A percentile compares a stretch with the other conserved stretches of the same genome.
phyloP scores from a whole-genome alignment of 2,113 vertebrate genomes.

The Phylloscopus trochiloides region DNA sequence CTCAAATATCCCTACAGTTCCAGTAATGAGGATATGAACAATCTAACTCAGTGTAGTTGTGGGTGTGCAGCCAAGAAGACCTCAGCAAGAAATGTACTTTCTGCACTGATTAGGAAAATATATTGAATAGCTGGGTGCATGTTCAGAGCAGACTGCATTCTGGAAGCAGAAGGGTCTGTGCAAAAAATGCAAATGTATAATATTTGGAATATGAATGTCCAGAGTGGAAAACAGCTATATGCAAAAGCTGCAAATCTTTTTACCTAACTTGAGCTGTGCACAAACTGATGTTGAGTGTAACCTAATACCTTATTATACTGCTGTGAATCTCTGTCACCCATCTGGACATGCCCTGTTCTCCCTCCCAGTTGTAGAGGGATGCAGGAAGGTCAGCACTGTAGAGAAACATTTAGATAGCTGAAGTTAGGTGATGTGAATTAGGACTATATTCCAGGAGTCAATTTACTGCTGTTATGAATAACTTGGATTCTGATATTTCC shows the following conservation, averaged over 20 bases:
- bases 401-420: neutral
- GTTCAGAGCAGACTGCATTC: neutral
- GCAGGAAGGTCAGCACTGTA: neutral
- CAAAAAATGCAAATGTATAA: neutral
- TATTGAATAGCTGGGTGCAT: rapidly evolving
- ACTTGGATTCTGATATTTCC: neutral
- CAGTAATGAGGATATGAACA: neutral
- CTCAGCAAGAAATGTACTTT: neutral
- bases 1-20: neutral
- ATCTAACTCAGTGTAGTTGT: neutral
- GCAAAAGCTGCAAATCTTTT: neutral
- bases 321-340: neutral
- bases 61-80: neutral
- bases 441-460: neutral
- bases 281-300: neutral
- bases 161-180: neutral
- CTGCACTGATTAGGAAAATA: neutral
- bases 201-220: neutral
- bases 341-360: neutral
- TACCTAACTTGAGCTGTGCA: neutral
- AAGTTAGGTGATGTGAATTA: neutral
- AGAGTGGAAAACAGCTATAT: neutral
- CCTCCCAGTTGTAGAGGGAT: neutral
- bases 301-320: neutral
- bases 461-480: neutral